These are phyloP conservation scores for Hydrotaea cyrtoneurina DNA, from an alignment of 2,888 invertebrate genomes.

Conservation along the genomic window DNA sequence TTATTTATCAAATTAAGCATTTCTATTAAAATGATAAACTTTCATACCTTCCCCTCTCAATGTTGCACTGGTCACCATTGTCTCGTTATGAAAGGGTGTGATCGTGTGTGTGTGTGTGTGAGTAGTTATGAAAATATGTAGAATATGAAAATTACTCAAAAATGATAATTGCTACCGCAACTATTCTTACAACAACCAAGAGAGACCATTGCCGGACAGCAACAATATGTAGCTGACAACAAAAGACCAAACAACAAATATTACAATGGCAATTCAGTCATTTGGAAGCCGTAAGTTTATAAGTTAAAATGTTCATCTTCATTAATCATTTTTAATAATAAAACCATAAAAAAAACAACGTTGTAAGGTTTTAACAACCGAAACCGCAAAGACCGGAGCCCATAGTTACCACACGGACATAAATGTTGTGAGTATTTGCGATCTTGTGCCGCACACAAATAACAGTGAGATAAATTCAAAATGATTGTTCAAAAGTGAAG, in stretches of 20 bases:
- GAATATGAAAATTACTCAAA: conserved; percentile 39
- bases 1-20: conserved; percentile 29
- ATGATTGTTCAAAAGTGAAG: conserved; percentile 42
- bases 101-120: too few relatives aligned
- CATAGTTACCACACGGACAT: not conserved
- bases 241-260: conserved; percentile 20
- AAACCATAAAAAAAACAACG: conserved; percentile 55
- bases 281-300: conserved; percentile 28
- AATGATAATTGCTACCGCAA: conserved; percentile 44
- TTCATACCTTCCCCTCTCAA: not conserved
- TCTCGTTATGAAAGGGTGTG: not conserved
- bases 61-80: not conserved
- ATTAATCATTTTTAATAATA: conserved; percentile 67
- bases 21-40: conserved; percentile 43
- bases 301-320: conserved; percentile 67
- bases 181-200: conserved; percentile 23
- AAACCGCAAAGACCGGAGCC: conserved; percentile 16
- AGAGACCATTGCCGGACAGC: not conserved
- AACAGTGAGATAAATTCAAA: conserved; percentile 23
- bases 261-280: conserved; percentile 29
- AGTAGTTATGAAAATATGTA: conserved; percentile 12
- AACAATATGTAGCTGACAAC: conserved; percentile 13
- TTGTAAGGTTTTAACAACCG: conserved; percentile 1
- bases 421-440: conserved; percentile 21
- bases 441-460: not conserved